Evolutionary conservation across 2,113 vertebrate genomes (phyloP).

Genomic region (Egretta garzetta): DNA sequence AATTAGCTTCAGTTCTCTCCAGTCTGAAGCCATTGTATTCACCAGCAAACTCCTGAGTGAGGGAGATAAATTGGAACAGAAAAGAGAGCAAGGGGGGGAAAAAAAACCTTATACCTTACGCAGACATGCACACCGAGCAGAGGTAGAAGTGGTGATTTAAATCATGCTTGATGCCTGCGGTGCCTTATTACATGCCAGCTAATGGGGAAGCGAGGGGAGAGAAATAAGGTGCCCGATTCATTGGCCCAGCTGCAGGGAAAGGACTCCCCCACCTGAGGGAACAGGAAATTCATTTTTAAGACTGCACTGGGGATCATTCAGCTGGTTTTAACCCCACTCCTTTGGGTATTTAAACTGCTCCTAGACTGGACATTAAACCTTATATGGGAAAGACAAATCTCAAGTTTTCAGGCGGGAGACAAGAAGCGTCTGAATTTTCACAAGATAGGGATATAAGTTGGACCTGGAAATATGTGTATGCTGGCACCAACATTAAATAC

Average conservation of each 20-base stretch:
- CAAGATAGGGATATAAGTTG: neutral
- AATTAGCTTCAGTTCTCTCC: neutral
- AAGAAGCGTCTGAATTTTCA: conserved; percentile 24
- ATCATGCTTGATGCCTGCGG: neutral
- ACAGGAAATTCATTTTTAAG: conserved; percentile 45
- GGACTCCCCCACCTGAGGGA: conserved; percentile 15
- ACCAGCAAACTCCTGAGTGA: neutral
- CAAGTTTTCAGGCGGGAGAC: neutral
- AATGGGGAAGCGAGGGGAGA: neutral
- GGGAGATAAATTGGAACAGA: conserved; percentile 23
- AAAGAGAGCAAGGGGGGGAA: neutral
- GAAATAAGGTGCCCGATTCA: conserved; percentile 10
- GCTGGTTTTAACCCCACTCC: neutral
- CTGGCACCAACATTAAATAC: neutral
- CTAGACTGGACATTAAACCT: neutral
- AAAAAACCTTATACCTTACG: neutral
- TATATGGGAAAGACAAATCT: conserved; percentile 1
- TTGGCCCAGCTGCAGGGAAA: conserved; percentile 24
- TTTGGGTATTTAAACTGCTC: conserved; percentile 5
- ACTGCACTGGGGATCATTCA: neutral
- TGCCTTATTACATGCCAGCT: neutral
- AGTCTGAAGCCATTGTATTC: neutral
- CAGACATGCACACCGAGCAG: neutral
- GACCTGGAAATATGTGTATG: neutral
- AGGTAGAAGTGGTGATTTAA: neutral